phyloP scores from a whole-genome alignment of 2,113 vertebrate genomes.

The Oncorhynchus keta region DNA sequence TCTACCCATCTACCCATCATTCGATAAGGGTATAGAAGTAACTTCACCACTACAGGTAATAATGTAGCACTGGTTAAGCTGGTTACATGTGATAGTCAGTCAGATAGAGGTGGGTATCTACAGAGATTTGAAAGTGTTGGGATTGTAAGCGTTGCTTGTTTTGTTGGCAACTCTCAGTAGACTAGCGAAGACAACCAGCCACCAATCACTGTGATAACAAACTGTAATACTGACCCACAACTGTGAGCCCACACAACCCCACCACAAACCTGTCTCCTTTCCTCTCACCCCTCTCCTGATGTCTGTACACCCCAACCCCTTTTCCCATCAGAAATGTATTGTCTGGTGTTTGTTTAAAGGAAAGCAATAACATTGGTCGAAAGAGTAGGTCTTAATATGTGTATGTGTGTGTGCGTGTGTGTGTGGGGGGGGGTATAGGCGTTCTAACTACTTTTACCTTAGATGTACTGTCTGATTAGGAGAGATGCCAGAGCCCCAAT shows the following conservation, averaged over 20 bases:
- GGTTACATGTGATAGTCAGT: conserved; percentile 23
- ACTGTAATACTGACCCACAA: conserved; percentile 71
- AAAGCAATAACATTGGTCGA: conserved; percentile 68
- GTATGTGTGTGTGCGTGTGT: background rate
- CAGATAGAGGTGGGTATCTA: conserved; percentile 13
- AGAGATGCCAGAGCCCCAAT: background rate
- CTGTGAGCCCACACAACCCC: conserved; percentile 65
- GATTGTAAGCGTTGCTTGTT: conserved; percentile 57
- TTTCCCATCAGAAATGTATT: conserved; percentile 8
- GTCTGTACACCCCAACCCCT: conserved; percentile 4
- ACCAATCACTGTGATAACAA: conserved; percentile 79
- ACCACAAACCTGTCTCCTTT: conserved; percentile 39
- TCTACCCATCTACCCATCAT: conserved; percentile 53
- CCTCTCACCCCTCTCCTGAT: conserved; percentile 34
- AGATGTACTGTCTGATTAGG: background rate
- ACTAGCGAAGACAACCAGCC: conserved; percentile 62
- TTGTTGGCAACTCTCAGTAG: conserved; percentile 51
- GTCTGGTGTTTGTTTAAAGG: conserved; percentile 46
- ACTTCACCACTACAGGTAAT: conserved; percentile 38
- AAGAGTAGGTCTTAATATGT: background rate
- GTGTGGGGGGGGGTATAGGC: background rate
- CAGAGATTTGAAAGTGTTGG: conserved; percentile 44
- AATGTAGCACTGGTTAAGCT: conserved; percentile 60
- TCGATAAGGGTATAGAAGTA: conserved; percentile 37
- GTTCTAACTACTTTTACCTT: background rate